Conservation (phyloP, 1,140 invertebrate genomes). For the Drosophila paulistorum region DNA sequence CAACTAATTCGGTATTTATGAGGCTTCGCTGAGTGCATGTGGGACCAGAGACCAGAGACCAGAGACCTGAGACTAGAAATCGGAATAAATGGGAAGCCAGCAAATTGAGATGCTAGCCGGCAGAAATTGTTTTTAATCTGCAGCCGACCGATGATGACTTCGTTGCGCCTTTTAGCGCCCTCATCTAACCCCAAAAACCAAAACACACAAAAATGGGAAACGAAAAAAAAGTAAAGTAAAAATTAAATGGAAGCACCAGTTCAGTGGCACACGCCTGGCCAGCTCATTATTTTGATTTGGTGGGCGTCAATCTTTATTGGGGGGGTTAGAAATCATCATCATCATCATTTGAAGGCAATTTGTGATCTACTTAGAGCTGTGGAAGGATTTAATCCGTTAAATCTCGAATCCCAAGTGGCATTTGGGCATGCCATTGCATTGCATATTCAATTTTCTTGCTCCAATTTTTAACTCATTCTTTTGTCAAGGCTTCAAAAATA, state of each 20-base stretch:
- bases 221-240: conserved; percentile 1
- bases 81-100: conserved; percentile 60
- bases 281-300: conserved; percentile 59
- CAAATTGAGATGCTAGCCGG: conserved; percentile 74
- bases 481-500: no score
- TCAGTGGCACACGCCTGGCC: conserved; percentile 38
- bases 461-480: not conserved
- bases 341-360: conserved; percentile 4
- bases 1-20: conserved; percentile 83
- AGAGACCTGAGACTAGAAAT: conserved; percentile 6
- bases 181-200: conserved; percentile 15
- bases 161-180: conserved; percentile 65
- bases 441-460: not conserved
- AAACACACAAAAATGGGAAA: conserved; percentile 9
- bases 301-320: conserved; percentile 18
- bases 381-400: not conserved
- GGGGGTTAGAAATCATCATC: not conserved
- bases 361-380: conserved; percentile 4
- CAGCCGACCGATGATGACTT: conserved; percentile 42
- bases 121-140: conserved; percentile 77
- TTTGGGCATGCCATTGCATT: not conserved
- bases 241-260: conserved; percentile 18
- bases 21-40: conserved; percentile 80
- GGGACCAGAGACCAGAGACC: conserved; percentile 51
- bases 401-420: not conserved